These are phyloP conservation scores for Rallus crepitans DNA, from an alignment of 2,797 vertebrate genomes.

Conservation along the genomic window DNA sequence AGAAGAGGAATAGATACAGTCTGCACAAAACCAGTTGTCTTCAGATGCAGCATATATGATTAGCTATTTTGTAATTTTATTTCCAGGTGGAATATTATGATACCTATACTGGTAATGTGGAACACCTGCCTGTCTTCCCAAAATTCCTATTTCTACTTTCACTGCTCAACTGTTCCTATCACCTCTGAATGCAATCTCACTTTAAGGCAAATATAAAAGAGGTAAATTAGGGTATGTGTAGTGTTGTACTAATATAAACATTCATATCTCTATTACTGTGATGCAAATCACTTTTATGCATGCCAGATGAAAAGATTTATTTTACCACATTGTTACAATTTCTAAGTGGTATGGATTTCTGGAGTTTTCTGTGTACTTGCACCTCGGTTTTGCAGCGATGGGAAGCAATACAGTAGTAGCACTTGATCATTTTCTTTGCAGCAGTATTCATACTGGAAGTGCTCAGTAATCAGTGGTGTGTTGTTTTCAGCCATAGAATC, in stretches of 20 bases:
- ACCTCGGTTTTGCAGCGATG: neutral
- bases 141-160: neutral
- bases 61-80: constrained; percentile 58
- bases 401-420: neutral
- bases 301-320: neutral
- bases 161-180: neutral
- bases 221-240: neutral
- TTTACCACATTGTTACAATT: neutral
- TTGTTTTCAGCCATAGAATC: constrained; percentile 48
- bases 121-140: neutral
- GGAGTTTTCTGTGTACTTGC: neutral
- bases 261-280: neutral
- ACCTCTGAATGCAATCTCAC: neutral
- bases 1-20: neutral
- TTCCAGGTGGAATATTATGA: constrained; percentile 17
- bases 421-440: constrained; percentile 35
- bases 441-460: constrained; percentile 8
- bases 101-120: neutral
- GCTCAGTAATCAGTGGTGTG: constrained; percentile 30
- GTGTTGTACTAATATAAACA: neutral
- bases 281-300: neutral
- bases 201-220: neutral
- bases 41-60: neutral
- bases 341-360: neutral
- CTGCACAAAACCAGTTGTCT: neutral